Evolutionary conservation across 2,113 vertebrate genomes (phyloP).

Genomic region (Etheostoma cragini): DNA sequence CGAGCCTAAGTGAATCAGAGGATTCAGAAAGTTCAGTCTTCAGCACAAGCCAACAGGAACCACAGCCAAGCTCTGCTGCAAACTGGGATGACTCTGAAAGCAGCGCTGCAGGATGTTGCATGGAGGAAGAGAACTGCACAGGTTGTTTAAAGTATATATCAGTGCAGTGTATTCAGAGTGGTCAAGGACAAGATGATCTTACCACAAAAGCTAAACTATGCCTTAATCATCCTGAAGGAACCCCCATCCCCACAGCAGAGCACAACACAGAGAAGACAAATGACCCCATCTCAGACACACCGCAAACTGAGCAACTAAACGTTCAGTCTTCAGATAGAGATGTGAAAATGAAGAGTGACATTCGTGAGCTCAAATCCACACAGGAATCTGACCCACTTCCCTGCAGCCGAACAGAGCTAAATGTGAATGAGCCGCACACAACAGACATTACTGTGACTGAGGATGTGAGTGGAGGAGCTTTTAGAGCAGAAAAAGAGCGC

Average conservation of each 20-base stretch:
- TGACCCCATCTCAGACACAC: background rate
- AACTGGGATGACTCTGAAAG: slow-evolving; percentile 5
- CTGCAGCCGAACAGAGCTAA: slow-evolving; percentile 13
- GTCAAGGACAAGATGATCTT: background rate
- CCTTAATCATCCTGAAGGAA: background rate
- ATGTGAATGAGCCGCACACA: background rate
- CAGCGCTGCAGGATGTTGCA: slow-evolving; percentile 3
- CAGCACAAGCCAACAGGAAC: slow-evolving; percentile 3
- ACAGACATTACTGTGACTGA: slow-evolving; percentile 16
- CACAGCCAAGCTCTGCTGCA: slow-evolving; percentile 13
- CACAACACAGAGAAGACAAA: background rate
- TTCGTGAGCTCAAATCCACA: background rate
- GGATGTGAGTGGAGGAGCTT: slow-evolving; percentile 2
- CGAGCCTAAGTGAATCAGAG: slow-evolving; percentile 88
- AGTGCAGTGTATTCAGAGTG: slow-evolving; percentile 1
- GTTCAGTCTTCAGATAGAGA: slow-evolving; percentile 18
- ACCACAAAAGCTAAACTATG: background rate
- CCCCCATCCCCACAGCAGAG: background rate
- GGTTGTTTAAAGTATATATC: slow-evolving; percentile 1
- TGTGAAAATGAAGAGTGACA: slow-evolving; percentile 18
- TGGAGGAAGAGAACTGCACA: background rate
- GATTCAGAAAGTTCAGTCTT: slow-evolving; percentile 57
- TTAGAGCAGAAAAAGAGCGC: slow-evolving; percentile 77
- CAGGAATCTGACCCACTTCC: slow-evolving; percentile 31
- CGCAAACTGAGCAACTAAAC: slow-evolving; percentile 21